A percentile compares a stretch with the other conserved stretches of the same genome.
These are phyloP conservation scores for Antrozous pallidus DNA, from an alignment of 2,797 vertebrate species.

Conservation along the genomic window DNA sequence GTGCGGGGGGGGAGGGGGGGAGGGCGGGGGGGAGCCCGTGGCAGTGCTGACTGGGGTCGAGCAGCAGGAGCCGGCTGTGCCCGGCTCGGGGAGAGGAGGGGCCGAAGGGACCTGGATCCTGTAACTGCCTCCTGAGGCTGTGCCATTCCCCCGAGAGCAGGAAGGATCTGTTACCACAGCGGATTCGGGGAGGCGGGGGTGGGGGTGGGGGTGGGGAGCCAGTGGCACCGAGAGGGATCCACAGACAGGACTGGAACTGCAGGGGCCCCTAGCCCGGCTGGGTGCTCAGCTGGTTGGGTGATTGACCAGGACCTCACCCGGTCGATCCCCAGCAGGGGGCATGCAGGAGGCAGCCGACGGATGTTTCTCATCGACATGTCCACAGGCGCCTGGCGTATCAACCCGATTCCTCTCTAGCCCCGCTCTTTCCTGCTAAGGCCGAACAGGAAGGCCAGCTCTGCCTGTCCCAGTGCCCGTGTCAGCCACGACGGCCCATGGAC, in stretches of 20 bases:
- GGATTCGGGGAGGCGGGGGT: too few species aligned
- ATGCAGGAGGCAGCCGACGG: too few species aligned
- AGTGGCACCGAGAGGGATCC: not conserved
- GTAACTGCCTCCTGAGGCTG: too few species aligned
- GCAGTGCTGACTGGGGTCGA: accelerated
- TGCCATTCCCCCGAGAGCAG: not conserved
- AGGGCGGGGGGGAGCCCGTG: accelerated
- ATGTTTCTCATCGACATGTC: too few species aligned
- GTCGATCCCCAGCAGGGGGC: too few species aligned
- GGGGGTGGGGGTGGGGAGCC: too few species aligned
- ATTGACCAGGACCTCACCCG: too few species aligned
- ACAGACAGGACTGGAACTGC: not conserved
- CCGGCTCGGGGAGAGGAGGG: too few species aligned
- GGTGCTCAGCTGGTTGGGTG: too few species aligned
- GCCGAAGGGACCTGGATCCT: too few species aligned
- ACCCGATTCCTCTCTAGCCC: accelerated
- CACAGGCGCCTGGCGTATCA: not conserved
- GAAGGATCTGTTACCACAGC: accelerated
- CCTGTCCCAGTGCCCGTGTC: not conserved
- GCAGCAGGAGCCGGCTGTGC: not conserved
- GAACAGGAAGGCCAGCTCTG: not conserved
- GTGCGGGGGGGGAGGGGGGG: too few species aligned
- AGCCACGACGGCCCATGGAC: accelerated
- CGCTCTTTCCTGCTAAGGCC: not conserved
- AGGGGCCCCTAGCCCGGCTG: not conserved